phyloP scores from a whole-genome alignment of 2,113 vertebrate species.

The Saimiri boliviensis region DNA sequence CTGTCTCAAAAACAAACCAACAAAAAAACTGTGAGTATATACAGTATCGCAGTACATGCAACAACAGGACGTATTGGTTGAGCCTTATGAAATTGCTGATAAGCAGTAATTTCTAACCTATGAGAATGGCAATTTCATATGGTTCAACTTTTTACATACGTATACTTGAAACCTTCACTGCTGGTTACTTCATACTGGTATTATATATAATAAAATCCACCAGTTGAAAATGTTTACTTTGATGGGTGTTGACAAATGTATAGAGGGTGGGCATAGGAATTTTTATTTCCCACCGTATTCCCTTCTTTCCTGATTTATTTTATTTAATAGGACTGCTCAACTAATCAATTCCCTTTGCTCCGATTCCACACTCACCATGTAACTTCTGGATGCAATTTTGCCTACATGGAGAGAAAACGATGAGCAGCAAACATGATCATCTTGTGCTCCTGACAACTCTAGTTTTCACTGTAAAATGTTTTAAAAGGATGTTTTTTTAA shows the following conservation, averaged over 20 bases:
- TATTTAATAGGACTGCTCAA: neutral
- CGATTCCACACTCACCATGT: neutral
- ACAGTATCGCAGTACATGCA: neutral
- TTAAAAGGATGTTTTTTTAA: neutral
- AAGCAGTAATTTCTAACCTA: neutral
- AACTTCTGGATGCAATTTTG: neutral
- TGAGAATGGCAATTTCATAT: neutral
- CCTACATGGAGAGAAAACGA: neutral
- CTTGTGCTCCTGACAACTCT: neutral
- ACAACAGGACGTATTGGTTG: neutral
- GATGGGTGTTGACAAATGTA: too few relatives aligned
- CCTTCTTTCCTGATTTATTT: neutral
- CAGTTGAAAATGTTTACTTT: too few relatives aligned
- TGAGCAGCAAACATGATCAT: neutral
- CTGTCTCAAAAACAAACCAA: too few relatives aligned
- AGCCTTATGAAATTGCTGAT: neutral
- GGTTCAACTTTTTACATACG: neutral
- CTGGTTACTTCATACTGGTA: neutral
- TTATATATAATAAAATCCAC: neutral
- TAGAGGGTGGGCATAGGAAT: neutral
- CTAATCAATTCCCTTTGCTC: neutral
- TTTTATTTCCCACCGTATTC: neutral
- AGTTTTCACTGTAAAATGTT: neutral
- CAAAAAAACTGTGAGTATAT: neutral
- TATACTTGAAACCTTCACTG: neutral